Evolutionary conservation across 2,113 vertebrate species (phyloP).

Genomic region (Danio rerio): GRCz12tu NC_133176.1:48126001-48126500

Average conservation of each 20-base stretch:
- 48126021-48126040: slow-evolving; percentile 91
- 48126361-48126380: slow-evolving; percentile 90
- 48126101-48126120: slow-evolving; percentile 94
- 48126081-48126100: slow-evolving; percentile 97
- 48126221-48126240: slow-evolving; percentile 91
- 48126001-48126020: slow-evolving; percentile 90
- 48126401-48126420: slow-evolving; percentile 89
- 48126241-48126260: slow-evolving; percentile 91
- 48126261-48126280: slow-evolving; percentile 90
- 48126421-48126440: slow-evolving; percentile 94
- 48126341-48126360: slow-evolving; percentile 92
- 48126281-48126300: slow-evolving; percentile 88
- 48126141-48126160: slow-evolving; percentile 65
- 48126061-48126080: slow-evolving; percentile 89
- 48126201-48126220: slow-evolving; percentile 64
- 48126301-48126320: slow-evolving; percentile 95
- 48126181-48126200: background rate
- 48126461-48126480: background rate
- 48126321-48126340: slow-evolving; percentile 89
- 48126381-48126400: slow-evolving; percentile 89
- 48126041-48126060: slow-evolving; percentile 89
- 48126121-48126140: slow-evolving; percentile 87
- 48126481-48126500: background rate
- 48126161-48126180: background rate
- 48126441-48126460: background rate